Conservation (phyloP, 2,113 vertebrate species). For the Paedocypris sp. region DNA sequence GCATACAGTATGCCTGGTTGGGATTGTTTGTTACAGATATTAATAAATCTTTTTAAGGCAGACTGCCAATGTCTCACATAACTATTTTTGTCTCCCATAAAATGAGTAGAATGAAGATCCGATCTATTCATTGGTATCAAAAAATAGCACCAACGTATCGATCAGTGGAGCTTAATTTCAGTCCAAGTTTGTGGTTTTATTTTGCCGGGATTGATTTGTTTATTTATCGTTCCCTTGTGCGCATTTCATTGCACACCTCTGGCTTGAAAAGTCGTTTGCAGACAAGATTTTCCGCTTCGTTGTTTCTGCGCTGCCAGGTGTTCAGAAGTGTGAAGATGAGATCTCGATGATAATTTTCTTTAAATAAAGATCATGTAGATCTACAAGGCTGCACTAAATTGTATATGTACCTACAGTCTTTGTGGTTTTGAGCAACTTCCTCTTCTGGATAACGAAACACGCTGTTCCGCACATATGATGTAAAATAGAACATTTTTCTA, state of each 20-base stretch:
- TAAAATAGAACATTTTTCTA: too few relatives aligned
- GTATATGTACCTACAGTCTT: neutral
- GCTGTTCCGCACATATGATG: neutral
- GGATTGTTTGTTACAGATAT: slow-evolving; percentile 34
- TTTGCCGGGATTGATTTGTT: neutral
- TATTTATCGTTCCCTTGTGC: neutral
- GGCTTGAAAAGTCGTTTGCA: neutral
- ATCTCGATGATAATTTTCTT: neutral
- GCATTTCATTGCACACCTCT: neutral
- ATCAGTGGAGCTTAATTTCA: slow-evolving; percentile 33
- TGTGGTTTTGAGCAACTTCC: slow-evolving; percentile 6
- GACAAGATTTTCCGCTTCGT: neutral
- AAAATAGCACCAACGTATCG: too few relatives aligned
- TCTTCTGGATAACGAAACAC: neutral
- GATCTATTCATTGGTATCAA: slow-evolving; percentile 41
- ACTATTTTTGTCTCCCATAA: slow-evolving; percentile 36
- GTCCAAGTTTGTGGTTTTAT: slow-evolving; percentile 23
- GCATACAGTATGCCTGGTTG: slow-evolving; percentile 32
- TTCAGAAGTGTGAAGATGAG: neutral
- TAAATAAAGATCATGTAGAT: too few relatives aligned
- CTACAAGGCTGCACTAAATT: neutral
- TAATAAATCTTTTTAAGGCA: slow-evolving; percentile 46
- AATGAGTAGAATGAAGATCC: slow-evolving; percentile 29
- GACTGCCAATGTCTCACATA: slow-evolving; percentile 33
- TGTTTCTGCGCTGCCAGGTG: neutral